phyloP scores from a whole-genome alignment of 30 jellyfish, hydroid and myxozoan genomes.

The Cassiopea xamachana region DNA sequence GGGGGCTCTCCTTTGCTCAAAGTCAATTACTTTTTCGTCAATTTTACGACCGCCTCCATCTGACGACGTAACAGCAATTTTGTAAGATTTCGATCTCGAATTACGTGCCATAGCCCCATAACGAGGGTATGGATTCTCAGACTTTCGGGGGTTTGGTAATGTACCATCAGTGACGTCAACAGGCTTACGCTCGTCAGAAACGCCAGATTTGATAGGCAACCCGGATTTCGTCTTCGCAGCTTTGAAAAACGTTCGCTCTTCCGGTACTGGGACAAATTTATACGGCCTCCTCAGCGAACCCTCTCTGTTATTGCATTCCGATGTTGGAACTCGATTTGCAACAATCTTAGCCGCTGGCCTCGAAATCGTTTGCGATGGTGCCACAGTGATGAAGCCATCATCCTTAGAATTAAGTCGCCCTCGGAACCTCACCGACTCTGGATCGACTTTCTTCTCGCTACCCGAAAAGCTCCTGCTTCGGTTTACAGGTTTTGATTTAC shows the following conservation, averaged over 20 bases:
- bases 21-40: conserved; percentile 50
- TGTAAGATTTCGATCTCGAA: conserved; percentile 79
- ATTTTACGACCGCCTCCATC: conserved; percentile 17
- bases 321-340: conserved; percentile 24
- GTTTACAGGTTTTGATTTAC: conserved; percentile 55
- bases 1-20: conserved; percentile 39
- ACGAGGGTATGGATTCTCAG: conserved; percentile 47
- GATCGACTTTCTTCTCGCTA: conserved; percentile 53
- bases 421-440: conserved; percentile 31
- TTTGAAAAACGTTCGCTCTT: conserved; percentile 38
- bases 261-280: background rate
- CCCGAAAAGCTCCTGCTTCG: conserved; percentile 80
- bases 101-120: conserved; percentile 64
- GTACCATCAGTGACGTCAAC: conserved; percentile 1
- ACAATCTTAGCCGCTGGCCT: conserved; percentile 64
- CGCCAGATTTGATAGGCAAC: conserved; percentile 24
- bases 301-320: conserved; percentile 14
- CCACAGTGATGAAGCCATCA: conserved; percentile 72
- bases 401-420: conserved; percentile 61
- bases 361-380: conserved; percentile 67
- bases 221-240: conserved; percentile 39
- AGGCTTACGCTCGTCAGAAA: background rate
- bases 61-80: conserved; percentile 68
- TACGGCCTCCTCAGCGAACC: conserved; percentile 5
- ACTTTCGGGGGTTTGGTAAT: background rate